A percentile compares a stretch with the other conserved stretches of the same genome.
phyloP scores from a whole-genome alignment of 2,113 vertebrate species.

The Oryzias melastigma region DNA sequence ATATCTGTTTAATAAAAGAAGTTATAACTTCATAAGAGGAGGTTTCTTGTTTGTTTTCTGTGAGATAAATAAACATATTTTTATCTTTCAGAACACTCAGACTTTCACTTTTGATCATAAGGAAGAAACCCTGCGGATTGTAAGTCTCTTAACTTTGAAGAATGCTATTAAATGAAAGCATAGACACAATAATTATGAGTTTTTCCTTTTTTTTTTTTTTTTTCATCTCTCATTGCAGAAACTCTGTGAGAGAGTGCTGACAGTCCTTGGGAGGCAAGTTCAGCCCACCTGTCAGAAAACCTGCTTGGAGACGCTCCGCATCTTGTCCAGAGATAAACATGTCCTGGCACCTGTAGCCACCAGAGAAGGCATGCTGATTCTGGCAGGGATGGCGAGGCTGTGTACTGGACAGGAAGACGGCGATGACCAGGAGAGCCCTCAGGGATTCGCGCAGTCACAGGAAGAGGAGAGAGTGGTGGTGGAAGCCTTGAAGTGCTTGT shows the following conservation, averaged over 20 bases:
- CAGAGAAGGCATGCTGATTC: slow-evolving; percentile 86
- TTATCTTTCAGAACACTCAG: slow-evolving; percentile 81
- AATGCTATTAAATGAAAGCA: background rate
- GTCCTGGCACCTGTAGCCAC: slow-evolving; percentile 92
- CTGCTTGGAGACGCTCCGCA: slow-evolving; percentile 93
- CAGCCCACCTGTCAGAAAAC: slow-evolving; percentile 84
- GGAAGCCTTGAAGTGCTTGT: slow-evolving; percentile 97
- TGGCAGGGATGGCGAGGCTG: slow-evolving; percentile 84
- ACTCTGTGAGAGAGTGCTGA: slow-evolving; percentile 86
- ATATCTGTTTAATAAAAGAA: too few species aligned
- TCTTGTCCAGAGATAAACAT: slow-evolving; percentile 93
- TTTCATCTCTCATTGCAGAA: slow-evolving; percentile 69
- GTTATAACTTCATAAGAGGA: too few species aligned
- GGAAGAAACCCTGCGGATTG: slow-evolving; percentile 90
- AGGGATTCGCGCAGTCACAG: slow-evolving; percentile 71
- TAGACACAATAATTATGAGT: background rate
- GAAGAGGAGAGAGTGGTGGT: slow-evolving; percentile 88
- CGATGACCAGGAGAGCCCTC: slow-evolving; percentile 15
- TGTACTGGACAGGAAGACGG: slow-evolving; percentile 9
- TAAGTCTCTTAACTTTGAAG: slow-evolving; percentile 61
- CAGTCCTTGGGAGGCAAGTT: slow-evolving; percentile 81
- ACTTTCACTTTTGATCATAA: slow-evolving; percentile 89
- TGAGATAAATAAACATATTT: slow-evolving; percentile 10
- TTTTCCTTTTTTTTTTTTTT: background rate
- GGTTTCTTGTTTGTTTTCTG: background rate